These are phyloP conservation scores for Chionodraco myersi DNA, from an alignment of 2,113 vertebrate genomes.

Conservation along the genomic window DNA sequence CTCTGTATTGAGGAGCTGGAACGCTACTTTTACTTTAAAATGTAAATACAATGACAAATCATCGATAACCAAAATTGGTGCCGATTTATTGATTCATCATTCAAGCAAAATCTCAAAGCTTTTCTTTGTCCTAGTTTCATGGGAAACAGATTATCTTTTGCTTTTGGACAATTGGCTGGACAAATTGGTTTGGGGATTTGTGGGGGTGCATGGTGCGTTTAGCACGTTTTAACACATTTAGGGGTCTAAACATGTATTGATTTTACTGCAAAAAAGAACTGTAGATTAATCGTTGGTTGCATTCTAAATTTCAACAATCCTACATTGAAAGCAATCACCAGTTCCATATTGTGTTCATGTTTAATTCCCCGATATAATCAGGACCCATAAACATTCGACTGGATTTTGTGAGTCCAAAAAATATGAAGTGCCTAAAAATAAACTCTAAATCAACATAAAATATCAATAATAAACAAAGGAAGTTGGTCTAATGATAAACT, in stretches of 20 bases:
- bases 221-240: neutral
- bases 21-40: too few relatives aligned
- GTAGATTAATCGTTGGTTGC: neutral
- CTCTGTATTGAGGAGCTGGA: neutral
- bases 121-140: neutral
- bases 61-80: neutral
- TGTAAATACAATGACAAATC: neutral
- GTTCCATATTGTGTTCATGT: neutral
- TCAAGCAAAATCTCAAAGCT: neutral
- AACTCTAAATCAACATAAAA: neutral
- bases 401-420: neutral
- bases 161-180: neutral
- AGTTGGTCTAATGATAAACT: constrained; percentile 22
- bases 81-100: neutral
- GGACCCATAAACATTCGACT: neutral
- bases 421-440: neutral
- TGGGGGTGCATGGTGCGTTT: too few relatives aligned
- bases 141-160: neutral
- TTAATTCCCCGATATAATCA: neutral
- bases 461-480: constrained; percentile 33
- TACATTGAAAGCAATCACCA: neutral
- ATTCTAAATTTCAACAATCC: neutral
- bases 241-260: neutral
- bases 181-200: neutral
- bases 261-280: neutral